phyloP scores from a whole-genome alignment of 2,113 vertebrate species.

The Rhea americana region DNA sequence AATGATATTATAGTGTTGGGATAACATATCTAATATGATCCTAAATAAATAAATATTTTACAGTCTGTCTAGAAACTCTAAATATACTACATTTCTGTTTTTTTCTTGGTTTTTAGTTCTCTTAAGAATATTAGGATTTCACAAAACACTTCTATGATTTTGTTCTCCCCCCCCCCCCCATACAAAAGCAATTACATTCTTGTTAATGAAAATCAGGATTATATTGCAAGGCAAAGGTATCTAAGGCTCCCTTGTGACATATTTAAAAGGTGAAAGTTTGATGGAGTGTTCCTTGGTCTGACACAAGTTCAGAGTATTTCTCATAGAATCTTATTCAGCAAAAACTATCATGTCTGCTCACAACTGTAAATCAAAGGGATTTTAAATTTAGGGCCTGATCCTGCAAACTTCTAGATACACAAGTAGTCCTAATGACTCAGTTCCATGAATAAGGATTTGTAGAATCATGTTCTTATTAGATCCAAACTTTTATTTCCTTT shows the following conservation, averaged over 20 bases:
- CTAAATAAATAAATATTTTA: conserved; percentile 56
- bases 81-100: neutral
- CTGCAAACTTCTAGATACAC: conserved; percentile 44
- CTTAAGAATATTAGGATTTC: neutral
- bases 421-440: conserved; percentile 13
- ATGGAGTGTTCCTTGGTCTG: conserved; percentile 58
- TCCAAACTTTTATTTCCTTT: conserved; percentile 13
- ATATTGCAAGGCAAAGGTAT: conserved; percentile 55
- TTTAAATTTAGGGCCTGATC: conserved; percentile 39
- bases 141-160: neutral
- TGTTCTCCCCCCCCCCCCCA: neutral
- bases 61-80: neutral
- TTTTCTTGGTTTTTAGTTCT: neutral
- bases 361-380: conserved; percentile 42
- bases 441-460: neutral
- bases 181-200: conserved; percentile 54
- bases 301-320: conserved; percentile 46
- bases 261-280: conserved; percentile 70
- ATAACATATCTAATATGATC: neutral
- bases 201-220: conserved; percentile 66
- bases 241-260: conserved; percentile 65
- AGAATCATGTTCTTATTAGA: conserved; percentile 5
- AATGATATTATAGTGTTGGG: neutral
- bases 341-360: conserved; percentile 13
- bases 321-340: conserved; percentile 32